phyloP scores from a whole-genome alignment of 1,140 invertebrate species.

The Microplitis mediator region DNA sequence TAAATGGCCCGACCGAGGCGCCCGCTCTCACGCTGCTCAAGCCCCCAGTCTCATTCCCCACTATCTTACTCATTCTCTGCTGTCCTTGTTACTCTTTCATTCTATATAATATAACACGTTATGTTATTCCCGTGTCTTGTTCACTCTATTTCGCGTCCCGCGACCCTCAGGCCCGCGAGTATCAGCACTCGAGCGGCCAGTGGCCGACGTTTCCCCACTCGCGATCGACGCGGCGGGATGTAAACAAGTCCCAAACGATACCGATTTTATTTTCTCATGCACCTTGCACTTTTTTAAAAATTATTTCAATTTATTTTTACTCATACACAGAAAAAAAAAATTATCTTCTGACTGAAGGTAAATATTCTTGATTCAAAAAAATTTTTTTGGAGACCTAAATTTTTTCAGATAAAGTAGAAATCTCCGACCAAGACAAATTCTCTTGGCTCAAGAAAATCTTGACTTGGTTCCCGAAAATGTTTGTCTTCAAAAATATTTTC shows the following conservation, averaged over 20 bases:
- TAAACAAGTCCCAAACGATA: constrained; percentile 52
- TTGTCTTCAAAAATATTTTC: too few species aligned
- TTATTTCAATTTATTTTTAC: neutral
- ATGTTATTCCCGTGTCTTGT: neutral
- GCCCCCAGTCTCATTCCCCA: constrained; percentile 24
- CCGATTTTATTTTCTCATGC: constrained; percentile 3
- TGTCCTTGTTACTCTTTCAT: neutral
- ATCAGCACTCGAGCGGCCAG: constrained; percentile 13
- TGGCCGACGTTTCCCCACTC: constrained; percentile 1
- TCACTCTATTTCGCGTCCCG: neutral
- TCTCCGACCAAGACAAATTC: too few species aligned
- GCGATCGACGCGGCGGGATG: constrained; percentile 45
- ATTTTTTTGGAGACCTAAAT: too few species aligned
- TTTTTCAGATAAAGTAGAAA: too few species aligned
- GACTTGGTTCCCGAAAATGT: too few species aligned
- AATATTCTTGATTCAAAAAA: too few species aligned
- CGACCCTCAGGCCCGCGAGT: neutral
- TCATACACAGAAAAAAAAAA: neutral
- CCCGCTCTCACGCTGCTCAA: constrained; percentile 54
- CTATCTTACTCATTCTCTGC: neutral
- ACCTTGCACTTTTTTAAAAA: neutral
- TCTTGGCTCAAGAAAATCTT: too few species aligned
- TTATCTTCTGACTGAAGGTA: too few species aligned
- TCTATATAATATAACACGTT: too few species aligned
- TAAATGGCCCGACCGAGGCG: constrained; percentile 53